phyloP scores from a whole-genome alignment of 2,797 vertebrate genomes.

The Pagetopsis macropterus region DNA sequence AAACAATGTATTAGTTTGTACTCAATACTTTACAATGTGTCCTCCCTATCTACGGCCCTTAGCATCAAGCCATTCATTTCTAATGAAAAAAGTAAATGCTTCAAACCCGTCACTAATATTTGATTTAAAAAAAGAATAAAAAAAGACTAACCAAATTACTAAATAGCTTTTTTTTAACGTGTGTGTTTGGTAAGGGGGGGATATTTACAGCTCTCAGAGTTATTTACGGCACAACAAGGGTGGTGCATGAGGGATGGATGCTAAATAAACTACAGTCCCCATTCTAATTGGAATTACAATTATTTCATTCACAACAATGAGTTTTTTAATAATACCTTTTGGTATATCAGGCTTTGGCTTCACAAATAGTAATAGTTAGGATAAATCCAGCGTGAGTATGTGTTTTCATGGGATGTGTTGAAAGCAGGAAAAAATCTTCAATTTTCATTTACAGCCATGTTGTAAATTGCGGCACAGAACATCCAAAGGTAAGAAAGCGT shows the following conservation, averaged over 20 bases:
- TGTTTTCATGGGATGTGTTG: constrained; percentile 6
- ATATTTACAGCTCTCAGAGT: background rate
- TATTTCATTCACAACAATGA: background rate
- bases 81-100: background rate
- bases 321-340: background rate
- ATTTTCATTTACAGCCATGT: constrained; percentile 5
- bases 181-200: background rate
- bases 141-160: background rate
- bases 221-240: background rate
- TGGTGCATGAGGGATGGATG: background rate
- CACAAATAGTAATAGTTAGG: background rate
- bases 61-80: background rate
- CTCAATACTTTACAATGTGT: background rate
- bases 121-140: background rate
- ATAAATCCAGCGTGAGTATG: background rate
- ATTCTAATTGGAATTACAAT: background rate
- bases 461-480: constrained; percentile 12
- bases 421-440: background rate
- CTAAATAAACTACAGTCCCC: background rate
- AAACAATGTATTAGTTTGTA: background rate
- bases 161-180: background rate
- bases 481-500: constrained; percentile 1
- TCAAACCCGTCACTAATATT: background rate
- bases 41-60: background rate
- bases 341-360: background rate